phyloP scores from a whole-genome alignment of 2,113 vertebrate genomes.

The Hemiprocne comata region DNA sequence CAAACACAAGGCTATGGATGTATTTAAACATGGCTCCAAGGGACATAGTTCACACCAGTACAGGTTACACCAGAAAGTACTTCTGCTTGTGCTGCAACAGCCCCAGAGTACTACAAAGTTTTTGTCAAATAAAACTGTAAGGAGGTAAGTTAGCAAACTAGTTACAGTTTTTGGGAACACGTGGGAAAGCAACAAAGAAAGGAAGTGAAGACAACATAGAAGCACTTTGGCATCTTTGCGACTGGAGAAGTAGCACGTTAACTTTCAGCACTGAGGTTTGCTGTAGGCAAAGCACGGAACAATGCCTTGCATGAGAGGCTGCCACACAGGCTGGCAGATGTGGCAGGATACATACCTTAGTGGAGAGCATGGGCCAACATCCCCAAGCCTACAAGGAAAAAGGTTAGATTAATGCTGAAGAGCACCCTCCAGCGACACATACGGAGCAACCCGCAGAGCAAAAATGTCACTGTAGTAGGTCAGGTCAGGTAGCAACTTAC shows the following conservation, averaged over 20 bases:
- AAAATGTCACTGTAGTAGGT: neutral
- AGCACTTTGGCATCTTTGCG: neutral
- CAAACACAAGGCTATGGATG: neutral
- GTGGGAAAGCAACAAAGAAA: neutral
- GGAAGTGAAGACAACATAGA: neutral
- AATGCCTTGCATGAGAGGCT: neutral
- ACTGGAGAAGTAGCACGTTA: neutral
- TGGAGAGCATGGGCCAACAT: neutral
- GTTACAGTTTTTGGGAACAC: neutral
- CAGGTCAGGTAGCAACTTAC: neutral
- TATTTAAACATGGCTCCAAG: neutral
- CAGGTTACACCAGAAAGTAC: neutral
- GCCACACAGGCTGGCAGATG: neutral
- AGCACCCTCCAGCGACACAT: neutral
- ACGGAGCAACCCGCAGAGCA: neutral
- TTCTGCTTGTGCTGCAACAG: neutral
- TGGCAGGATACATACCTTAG: neutral
- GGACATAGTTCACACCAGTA: neutral
- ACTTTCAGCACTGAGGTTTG: neutral
- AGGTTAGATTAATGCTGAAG: neutral
- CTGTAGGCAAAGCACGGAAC: neutral
- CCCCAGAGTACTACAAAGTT: neutral
- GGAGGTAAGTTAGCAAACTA: neutral
- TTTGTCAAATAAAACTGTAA: neutral
- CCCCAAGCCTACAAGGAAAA: rapidly evolving